Conservation (phyloP, 1,140 invertebrate species). For the Tetramorium alpestre region DNA sequence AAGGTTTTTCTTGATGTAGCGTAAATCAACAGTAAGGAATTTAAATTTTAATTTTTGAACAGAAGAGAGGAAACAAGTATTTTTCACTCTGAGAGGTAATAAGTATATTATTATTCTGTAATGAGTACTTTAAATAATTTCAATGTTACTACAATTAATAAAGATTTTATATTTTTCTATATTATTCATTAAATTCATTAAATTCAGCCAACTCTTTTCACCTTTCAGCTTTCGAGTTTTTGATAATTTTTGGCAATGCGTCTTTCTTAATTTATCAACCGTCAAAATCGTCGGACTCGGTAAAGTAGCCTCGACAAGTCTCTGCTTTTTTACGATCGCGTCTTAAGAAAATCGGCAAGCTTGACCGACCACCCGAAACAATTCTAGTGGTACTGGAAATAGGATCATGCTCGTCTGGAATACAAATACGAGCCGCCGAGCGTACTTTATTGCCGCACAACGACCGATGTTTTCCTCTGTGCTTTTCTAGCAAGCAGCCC, state of each 20-base stretch:
- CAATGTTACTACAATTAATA: not conserved
- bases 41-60: not conserved
- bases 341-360: not conserved
- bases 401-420: constrained; percentile 26
- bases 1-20: not conserved
- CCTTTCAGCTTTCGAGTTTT: not conserved
- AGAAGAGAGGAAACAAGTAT: not conserved
- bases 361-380: constrained; percentile 25
- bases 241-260: not conserved
- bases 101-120: not conserved
- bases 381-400: constrained; percentile 27
- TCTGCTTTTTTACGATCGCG: not conserved
- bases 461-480: constrained; percentile 32
- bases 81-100: too few species aligned
- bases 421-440: constrained; percentile 42
- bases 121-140: not conserved
- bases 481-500: constrained; percentile 7
- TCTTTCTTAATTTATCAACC: not conserved
- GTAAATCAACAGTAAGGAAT: not conserved
- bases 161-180: not conserved
- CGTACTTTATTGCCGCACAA: constrained; percentile 44
- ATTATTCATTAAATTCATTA: not conserved
- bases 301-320: not conserved
- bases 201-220: not conserved
- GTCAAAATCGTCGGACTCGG: not conserved